Base-by-base conservation (phyloP, 2,888 invertebrate genomes). In the Ochropleura plecta region DNA sequence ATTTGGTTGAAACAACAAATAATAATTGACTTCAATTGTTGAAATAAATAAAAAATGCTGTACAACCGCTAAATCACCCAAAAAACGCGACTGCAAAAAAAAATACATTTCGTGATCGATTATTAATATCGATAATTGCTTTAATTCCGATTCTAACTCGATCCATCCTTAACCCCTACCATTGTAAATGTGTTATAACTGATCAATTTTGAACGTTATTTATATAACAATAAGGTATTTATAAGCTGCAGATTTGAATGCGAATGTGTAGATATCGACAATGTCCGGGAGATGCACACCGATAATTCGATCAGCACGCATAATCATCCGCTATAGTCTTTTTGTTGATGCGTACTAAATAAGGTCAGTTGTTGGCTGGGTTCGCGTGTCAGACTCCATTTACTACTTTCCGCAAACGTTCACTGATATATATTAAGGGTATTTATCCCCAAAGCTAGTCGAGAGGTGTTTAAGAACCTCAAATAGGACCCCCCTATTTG, bases 241-340 rank as follows among this genome's bases (percentile, higher is more conserved):
- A 8, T 53, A 40, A 44, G 10, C 20, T 79, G 72, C 64, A 65
- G 20, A 20, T 70, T 12, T 42, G 48, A 60, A 76, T 68, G 48
- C 46, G 65, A 68, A 67, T 76, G 62, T 72, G 59, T 90, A 89
- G 88, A 90, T 91, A 91, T 92, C 90, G 89, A 72, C 68, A 68
- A 73, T 88, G 84, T 95, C 95, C 95, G 93, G 96, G 96, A 93
- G 93, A 93, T 94, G 70, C 94, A 94, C 93, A 88, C 92, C 92
- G 92, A 93, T 95, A 95, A 95, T 86, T 95, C 94, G 94, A 94
- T 93, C 94, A 91, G 76, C 91, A 93, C 92, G 93, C 91, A 91
- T 87, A 81, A 83, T 93, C 88, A 87, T 90, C 89, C 88, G 88
- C 87, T 88, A 85, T 81, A 84, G 75, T 86, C 88, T 88, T 87